Evolutionary conservation across 1,140 invertebrate genomes (phyloP), one percentile per base, ranked within the genome.

Genomic region (Calycopis cecrops): DNA sequence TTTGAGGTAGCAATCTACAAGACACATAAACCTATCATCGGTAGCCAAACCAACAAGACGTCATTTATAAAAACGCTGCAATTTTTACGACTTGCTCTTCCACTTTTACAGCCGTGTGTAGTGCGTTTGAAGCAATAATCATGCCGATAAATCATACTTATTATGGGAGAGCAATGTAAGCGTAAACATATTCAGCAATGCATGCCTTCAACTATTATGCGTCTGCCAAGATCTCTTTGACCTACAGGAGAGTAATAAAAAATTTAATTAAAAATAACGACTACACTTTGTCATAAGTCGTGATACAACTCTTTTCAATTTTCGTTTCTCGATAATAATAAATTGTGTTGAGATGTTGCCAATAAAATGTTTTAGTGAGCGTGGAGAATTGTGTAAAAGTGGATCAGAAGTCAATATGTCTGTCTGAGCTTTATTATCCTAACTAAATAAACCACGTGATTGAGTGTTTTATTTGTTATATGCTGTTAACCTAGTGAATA

Each of bases 81-180:
- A 47, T 40, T 40, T 50, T 37, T 33, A 49, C 17, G 56, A 40
- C 6, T 38, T 55, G 60, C 28, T 48, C 61, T 33, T 8, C 9
- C 14, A 49, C 51, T 49, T 52, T 35, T 28, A 35, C 6, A 35
- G 12, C 65, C 8, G 56, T 71, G 49, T 65, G 64, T 71, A 57
- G 44, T 34, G 18, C 4, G 34, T 48, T 57, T 48, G 69, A 63
- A 57, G 67, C 69, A 69, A 71, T 64, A 70, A 72, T 58, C 57
- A 55, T 60, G 60, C 67, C 65, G 63, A 77, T 78, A 73, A 75
- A 78, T 75, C 75, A 76, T 65, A 53, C 49, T 67, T 67, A 63
- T 73, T 60, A 51, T 51, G 28, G 47, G 42, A 57, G 51, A 40
- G 37, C 37, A 38, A 18, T 28, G 21, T 28, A 28, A 42, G 10